These are phyloP conservation scores for Sebastes ruberrimus DNA, from an alignment of 2,797 vertebrate species.

Conservation along the genomic window DNA sequence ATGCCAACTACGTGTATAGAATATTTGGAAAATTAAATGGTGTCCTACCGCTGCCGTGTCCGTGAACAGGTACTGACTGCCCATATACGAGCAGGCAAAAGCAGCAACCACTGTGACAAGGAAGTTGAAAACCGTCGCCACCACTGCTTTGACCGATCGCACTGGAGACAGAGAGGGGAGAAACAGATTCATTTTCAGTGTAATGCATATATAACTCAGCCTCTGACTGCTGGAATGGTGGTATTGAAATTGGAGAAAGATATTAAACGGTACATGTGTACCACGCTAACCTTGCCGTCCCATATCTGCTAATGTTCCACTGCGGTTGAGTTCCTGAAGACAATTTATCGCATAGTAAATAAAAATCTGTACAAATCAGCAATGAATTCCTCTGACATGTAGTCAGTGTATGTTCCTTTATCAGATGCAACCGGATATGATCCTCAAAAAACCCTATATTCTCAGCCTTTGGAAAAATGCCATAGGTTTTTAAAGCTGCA, in stretches of 20 bases:
- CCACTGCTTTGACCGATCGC: slow-evolving; percentile 87
- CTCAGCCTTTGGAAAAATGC: neutral
- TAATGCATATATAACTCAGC: neutral
- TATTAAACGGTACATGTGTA: neutral
- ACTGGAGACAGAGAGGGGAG: slow-evolving; percentile 75
- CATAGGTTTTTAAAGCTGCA: neutral
- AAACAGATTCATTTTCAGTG: neutral
- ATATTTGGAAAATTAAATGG: neutral
- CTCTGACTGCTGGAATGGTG: neutral
- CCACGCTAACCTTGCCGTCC: slow-evolving; percentile 87
- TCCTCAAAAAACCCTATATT: neutral
- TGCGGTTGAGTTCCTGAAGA: slow-evolving; percentile 79
- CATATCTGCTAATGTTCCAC: slow-evolving; percentile 86
- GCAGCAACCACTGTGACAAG: slow-evolving; percentile 92
- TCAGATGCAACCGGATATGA: neutral
- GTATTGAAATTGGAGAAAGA: neutral
- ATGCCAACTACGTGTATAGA: neutral
- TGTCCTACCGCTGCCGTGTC: slow-evolving; percentile 88
- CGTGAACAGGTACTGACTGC: slow-evolving; percentile 93
- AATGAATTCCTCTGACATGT: neutral
- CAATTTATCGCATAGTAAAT: neutral
- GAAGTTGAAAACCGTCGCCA: slow-evolving; percentile 95
- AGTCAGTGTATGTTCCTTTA: neutral
- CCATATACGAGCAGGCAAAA: slow-evolving; percentile 93
- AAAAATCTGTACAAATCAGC: neutral